Evolutionary conservation across 2,888 invertebrate genomes (phyloP).

Genomic region (Synanthedon andrenaeformis): DNA sequence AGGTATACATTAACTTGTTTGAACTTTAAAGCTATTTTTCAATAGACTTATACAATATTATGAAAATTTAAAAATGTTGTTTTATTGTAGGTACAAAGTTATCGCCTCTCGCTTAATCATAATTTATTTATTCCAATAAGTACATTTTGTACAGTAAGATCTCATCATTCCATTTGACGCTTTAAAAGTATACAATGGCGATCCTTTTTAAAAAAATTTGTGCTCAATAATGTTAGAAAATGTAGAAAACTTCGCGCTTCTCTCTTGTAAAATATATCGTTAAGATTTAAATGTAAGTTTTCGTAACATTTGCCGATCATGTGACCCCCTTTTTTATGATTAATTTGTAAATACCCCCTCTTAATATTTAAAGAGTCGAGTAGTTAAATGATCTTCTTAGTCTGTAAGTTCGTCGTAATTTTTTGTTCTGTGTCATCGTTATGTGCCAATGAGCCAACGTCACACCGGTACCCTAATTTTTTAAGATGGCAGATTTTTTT

Average conservation of each 20-base stretch:
- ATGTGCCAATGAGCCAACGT: constrained; percentile 56
- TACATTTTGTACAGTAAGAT: constrained; percentile 33
- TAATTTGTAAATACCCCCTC: constrained; percentile 34
- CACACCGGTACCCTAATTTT: neutral
- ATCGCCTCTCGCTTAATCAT: neutral
- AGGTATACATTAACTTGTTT: no score
- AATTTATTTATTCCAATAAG: neutral
- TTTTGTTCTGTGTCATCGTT: constrained; percentile 54
- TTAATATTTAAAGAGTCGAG: constrained; percentile 25
- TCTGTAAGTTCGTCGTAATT: constrained; percentile 27
- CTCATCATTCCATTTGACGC: constrained; percentile 63
- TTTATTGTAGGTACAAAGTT: neutral
- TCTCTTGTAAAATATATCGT: constrained; percentile 31
- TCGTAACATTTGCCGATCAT: constrained; percentile 29
- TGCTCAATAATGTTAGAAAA: constrained; percentile 42
- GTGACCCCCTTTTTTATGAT: constrained; percentile 18
- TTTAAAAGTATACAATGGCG: constrained; percentile 31
- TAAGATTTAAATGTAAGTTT: constrained; percentile 25
- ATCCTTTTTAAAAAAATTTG: constrained; percentile 27
- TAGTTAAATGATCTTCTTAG: constrained; percentile 58
- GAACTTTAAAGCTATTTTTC: no score
- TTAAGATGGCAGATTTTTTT: neutral
- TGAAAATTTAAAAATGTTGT: no score
- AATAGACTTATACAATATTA: no score
- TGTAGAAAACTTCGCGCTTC: neutral